phyloP scores from a whole-genome alignment of 2,113 vertebrate genomes.

The Anolis sagrei region DNA sequence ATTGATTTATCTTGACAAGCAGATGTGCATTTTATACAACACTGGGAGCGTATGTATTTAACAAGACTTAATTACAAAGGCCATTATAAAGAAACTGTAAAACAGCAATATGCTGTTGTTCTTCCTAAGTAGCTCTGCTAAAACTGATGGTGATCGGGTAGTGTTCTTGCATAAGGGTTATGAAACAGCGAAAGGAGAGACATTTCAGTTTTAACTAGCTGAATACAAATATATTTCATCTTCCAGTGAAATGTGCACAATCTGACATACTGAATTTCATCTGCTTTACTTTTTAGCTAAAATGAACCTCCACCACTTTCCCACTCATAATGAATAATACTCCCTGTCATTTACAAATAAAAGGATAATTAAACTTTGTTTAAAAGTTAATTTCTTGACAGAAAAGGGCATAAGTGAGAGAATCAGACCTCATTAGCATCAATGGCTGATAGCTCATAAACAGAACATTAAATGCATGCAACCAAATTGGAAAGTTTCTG shows the following conservation, averaged over 20 bases:
- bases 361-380: slow-evolving; percentile 52
- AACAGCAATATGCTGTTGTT: not conserved
- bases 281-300: not conserved
- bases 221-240: slow-evolving; percentile 1
- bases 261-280: slow-evolving; percentile 5
- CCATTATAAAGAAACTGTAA: slow-evolving; percentile 4
- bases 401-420: slow-evolving; percentile 27
- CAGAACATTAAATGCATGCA: slow-evolving; percentile 35
- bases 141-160: slow-evolving; percentile 6
- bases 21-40: slow-evolving; percentile 46
- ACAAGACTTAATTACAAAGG: slow-evolving; percentile 51
- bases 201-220: slow-evolving; percentile 3
- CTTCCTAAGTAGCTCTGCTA: not conserved
- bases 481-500: not conserved
- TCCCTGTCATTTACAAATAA: slow-evolving; percentile 39
- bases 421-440: slow-evolving; percentile 32
- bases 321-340: slow-evolving; percentile 22
- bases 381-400: slow-evolving; percentile 56
- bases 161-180: slow-evolving; percentile 10
- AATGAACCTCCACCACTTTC: not conserved
- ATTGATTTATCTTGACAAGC: slow-evolving; percentile 30
- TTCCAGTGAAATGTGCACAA: not conserved
- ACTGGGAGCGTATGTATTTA: slow-evolving; percentile 47
- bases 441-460: slow-evolving; percentile 47
- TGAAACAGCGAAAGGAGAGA: not conserved